Percentiles rank a stretch among this genome's conserved stretches.
phyloP scores from a whole-genome alignment of 2,888 invertebrate species.

The Acleris emargana region DNA sequence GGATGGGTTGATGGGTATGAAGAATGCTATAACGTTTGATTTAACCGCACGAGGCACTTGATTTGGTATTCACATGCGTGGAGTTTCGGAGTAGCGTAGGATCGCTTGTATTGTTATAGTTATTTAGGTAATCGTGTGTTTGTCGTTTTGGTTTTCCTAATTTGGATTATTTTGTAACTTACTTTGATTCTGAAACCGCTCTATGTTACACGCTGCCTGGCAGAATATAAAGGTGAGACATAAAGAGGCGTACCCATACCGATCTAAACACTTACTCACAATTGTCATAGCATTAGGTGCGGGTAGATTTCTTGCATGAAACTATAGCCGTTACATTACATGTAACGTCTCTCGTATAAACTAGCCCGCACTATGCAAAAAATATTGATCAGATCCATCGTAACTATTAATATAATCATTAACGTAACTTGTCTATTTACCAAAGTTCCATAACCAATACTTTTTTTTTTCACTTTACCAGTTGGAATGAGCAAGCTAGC shows the following conservation, averaged over 20 bases:
- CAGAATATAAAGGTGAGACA: conserved; percentile 81
- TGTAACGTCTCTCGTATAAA: too few species aligned
- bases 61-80: conserved; percentile 28
- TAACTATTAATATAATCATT: background rate
- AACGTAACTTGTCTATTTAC: background rate
- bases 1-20: conserved; percentile 17
- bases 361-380: too few species aligned
- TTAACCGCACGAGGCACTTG: conserved; percentile 46
- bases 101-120: conserved; percentile 26
- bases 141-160: conserved; percentile 25
- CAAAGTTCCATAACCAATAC: background rate
- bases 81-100: conserved; percentile 26
- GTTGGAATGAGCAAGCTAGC: conserved; percentile 83
- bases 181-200: conserved; percentile 73
- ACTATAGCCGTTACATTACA: too few species aligned
- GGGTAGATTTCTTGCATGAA: too few species aligned
- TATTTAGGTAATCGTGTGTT: conserved; percentile 37
- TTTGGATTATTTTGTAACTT: conserved; percentile 30
- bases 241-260: background rate
- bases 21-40: conserved; percentile 36
- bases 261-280: background rate
- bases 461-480: conserved; percentile 48
- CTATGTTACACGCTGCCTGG: conserved; percentile 81
- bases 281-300: too few species aligned
- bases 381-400: background rate